These are phyloP conservation scores for Mus caroli DNA, from an alignment of 2,797 vertebrate genomes.

Conservation along the genomic window DNA sequence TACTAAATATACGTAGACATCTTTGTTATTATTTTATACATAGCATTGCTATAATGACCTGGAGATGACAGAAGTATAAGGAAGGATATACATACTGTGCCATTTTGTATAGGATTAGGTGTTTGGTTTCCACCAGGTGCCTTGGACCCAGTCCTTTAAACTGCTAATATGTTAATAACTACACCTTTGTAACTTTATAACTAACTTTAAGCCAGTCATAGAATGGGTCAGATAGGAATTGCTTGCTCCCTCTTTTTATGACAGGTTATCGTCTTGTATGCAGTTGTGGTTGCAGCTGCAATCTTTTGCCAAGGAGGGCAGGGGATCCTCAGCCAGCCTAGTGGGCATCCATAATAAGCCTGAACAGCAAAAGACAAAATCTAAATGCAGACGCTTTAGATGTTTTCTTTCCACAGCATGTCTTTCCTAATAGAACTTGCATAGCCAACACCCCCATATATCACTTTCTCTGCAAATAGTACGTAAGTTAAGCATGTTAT, in stretches of 20 bases:
- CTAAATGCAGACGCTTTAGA: background rate
- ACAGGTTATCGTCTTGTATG: background rate
- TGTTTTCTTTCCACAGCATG: background rate
- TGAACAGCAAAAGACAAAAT: background rate
- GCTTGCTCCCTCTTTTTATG: too few relatives aligned
- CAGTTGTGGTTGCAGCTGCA: background rate
- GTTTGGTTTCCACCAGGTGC: too few relatives aligned
- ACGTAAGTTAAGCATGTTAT: background rate
- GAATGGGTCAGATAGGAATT: background rate
- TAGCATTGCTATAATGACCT: background rate
- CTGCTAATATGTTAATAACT: background rate
- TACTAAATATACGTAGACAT: background rate
- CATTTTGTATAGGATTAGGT: background rate
- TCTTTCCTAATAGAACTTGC: background rate
- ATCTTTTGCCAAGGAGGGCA: background rate
- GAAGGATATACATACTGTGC: background rate
- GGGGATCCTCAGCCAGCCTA: background rate
- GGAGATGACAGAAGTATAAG: background rate
- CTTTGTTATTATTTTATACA: background rate
- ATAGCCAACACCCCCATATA: background rate
- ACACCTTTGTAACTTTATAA: too few relatives aligned
- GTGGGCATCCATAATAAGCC: background rate
- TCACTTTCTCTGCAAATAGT: background rate
- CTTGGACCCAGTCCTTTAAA: background rate
- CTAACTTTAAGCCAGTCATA: background rate